These are phyloP conservation scores for Telmatherina bonti DNA, from an alignment of 2,797 vertebrate species.

Conservation along the genomic window DNA sequence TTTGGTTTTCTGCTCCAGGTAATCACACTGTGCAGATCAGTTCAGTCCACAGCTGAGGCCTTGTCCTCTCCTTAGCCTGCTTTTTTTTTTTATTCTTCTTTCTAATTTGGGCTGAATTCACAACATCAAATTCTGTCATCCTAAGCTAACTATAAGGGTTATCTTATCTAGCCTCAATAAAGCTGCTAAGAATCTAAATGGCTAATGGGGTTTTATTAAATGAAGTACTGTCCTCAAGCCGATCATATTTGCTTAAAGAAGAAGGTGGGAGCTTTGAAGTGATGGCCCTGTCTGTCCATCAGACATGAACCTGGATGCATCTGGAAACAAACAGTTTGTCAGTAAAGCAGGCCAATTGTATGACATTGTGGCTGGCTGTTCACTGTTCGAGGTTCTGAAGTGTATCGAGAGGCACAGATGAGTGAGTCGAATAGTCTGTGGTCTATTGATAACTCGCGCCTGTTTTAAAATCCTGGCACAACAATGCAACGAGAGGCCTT, in stretches of 20 bases:
- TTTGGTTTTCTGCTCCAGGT: conserved; percentile 81
- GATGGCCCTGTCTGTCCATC: conserved; percentile 53
- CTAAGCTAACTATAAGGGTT: conserved; percentile 70
- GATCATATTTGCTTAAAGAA: conserved; percentile 50
- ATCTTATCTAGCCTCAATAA: conserved; percentile 61
- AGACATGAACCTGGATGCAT: conserved; percentile 67
- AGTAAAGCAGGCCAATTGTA: conserved; percentile 74
- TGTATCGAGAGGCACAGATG: conserved; percentile 82
- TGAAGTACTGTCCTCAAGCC: conserved; percentile 56
- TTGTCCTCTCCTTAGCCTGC: conserved; percentile 53
- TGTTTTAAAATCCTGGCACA: conserved; percentile 85
- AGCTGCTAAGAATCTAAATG: conserved; percentile 62
- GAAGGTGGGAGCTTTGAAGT: conserved; percentile 44
- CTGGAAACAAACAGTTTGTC: conserved; percentile 72
- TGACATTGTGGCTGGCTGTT: conserved; percentile 74
- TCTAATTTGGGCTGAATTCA: conserved; percentile 49
- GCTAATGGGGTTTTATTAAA: conserved; percentile 72
- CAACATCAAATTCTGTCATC: conserved; percentile 63
- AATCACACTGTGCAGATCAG: conserved; percentile 68
- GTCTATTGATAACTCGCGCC: conserved; percentile 85
- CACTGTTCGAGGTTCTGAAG: conserved; percentile 73
- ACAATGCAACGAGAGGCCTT: conserved; percentile 80
- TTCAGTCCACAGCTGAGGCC: conserved; percentile 63
- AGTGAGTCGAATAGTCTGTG: conserved; percentile 81
- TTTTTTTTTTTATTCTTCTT: conserved; percentile 39